Evolutionary conservation across 1,140 invertebrate species (phyloP).

Genomic region (Halictus rubicundus): DNA sequence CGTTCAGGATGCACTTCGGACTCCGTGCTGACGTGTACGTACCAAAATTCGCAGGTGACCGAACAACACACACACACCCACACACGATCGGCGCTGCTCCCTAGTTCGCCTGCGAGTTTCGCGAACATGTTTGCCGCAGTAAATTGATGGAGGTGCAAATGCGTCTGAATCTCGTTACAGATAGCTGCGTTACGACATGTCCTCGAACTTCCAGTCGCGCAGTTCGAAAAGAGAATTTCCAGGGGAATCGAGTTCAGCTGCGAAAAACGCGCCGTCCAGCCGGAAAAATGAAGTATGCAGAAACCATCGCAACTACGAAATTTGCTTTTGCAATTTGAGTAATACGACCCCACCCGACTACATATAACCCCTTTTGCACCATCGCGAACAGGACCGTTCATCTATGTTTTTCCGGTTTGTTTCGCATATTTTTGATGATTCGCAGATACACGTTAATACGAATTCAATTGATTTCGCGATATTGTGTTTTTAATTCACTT

Average conservation of each 20-base stretch:
- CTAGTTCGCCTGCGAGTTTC: conserved; percentile 9
- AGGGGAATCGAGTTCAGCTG: background rate
- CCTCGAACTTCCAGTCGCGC: background rate
- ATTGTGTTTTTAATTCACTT: too few relatives aligned
- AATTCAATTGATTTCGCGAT: too few relatives aligned
- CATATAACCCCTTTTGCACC: too few relatives aligned
- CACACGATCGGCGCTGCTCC: background rate
- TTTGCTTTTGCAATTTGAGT: background rate
- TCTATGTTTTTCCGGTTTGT: background rate
- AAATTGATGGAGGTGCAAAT: conserved; percentile 33
- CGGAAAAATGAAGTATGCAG: background rate
- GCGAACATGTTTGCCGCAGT: conserved; percentile 19
- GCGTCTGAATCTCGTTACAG: conserved; percentile 5
- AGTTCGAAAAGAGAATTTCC: background rate
- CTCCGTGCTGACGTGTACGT: background rate
- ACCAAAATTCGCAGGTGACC: conserved; percentile 21
- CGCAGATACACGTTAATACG: too few relatives aligned
- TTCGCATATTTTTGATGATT: too few relatives aligned
- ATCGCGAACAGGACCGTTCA: too few relatives aligned
- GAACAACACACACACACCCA: background rate
- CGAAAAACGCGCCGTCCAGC: background rate
- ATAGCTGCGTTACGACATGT: background rate
- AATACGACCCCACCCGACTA: too few relatives aligned
- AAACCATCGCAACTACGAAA: background rate
- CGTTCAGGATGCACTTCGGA: conserved; percentile 31